These are phyloP conservation scores for Ailuropoda melanoleuca DNA, from an alignment of 2,113 vertebrate species.

Conservation along the genomic window DNA sequence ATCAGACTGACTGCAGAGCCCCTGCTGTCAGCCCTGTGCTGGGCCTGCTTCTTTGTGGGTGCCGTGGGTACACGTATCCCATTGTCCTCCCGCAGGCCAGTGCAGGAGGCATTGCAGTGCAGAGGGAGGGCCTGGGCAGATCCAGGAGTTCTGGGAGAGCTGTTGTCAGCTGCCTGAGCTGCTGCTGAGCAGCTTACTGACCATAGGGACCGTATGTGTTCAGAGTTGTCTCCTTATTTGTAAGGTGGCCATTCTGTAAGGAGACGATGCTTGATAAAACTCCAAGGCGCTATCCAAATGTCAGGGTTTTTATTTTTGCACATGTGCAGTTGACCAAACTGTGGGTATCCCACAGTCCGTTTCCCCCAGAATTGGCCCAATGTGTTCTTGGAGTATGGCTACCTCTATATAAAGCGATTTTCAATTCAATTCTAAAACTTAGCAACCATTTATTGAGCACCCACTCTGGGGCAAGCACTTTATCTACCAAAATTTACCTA, in stretches of 20 bases:
- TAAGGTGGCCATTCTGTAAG: not conserved
- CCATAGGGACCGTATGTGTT: not conserved
- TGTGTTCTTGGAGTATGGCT: not conserved
- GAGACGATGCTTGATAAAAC: not conserved
- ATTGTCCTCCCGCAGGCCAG: accelerated
- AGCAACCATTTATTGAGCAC: not conserved
- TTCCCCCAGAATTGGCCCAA: not conserved
- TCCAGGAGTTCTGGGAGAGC: not conserved
- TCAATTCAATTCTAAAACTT: not conserved
- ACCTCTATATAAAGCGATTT: not conserved
- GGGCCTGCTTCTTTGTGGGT: not conserved
- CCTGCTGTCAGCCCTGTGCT: not conserved
- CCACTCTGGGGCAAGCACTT: not conserved
- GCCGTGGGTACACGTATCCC: not conserved
- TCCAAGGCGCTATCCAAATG: not conserved
- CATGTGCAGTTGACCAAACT: not conserved
- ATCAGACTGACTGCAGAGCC: not conserved
- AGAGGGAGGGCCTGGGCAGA: not conserved
- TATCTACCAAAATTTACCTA: not conserved
- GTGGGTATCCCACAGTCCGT: not conserved
- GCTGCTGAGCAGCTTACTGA: not conserved
- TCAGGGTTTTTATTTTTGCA: not conserved
- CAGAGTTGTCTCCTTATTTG: not conserved
- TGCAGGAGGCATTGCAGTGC: not conserved
- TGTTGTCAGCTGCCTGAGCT: not conserved